Base-by-base conservation (phyloP, 2,113 vertebrate genomes). In the Mustela nigripes region DNA sequence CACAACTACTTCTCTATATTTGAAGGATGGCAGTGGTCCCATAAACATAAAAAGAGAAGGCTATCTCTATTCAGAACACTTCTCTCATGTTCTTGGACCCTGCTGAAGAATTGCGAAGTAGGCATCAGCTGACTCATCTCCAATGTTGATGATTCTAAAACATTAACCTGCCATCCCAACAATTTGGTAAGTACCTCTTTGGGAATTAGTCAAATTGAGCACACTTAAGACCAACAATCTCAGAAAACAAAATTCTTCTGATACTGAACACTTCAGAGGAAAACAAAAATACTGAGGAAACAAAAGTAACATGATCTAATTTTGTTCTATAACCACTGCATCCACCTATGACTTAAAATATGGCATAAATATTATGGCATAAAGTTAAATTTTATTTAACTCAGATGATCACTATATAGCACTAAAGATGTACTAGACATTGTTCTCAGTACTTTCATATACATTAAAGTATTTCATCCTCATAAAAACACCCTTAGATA, bases 1-100 rank as follows among this genome's bases (percentile, higher is more conserved):
- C 28, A 94, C 78, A 83, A 90, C 50, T 90, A 83, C 67, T 92
- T 92, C 90, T 71, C 63, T 89, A n/a, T 16, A 78, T 42, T 97
- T 88, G 45, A 91, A 89, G 89, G 7, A 89, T 82, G 65, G 71
- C 63, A 88, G 81, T 10, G 21, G 62, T 73, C 60, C 65, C 31
- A 42, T 78, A 88, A 80, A 78, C 58, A 56, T 9, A 76, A 1
- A 63, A 9, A 95, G 36, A 89, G 36, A 92, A 94, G 26, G 48
- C 9, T 69, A 33, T 16, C 28, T 21, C 9, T 93, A 33, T 36
- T 81, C 42, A 48, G 4, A 31, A 76, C 15, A 67, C 18, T 90
- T 89, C 33, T 94, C 22, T 88, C 5, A 0, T 76, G 26, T 53
- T 94, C 56, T 88, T 71, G 71, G 71, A 48, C 10, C 48, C 2